phyloP scores from a whole-genome alignment of 92 coral and sea anemone genomes.

The Palythoa caribaeorum region DNA sequence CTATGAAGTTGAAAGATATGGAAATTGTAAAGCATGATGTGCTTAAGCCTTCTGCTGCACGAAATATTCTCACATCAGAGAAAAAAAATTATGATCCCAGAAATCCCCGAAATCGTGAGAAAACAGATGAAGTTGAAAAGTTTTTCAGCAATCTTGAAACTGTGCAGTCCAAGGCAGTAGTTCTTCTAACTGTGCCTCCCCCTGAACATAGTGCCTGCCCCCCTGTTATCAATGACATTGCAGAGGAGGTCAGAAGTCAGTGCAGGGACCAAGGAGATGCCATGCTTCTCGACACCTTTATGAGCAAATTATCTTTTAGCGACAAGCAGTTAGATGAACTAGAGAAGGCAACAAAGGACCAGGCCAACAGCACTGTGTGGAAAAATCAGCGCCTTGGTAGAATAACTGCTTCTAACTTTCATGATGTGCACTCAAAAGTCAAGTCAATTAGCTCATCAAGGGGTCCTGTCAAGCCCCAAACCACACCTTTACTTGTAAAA shows the following conservation, averaged over 20 bases:
- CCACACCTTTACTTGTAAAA: background rate
- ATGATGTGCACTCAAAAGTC: conserved; percentile 6
- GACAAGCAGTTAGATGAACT: background rate
- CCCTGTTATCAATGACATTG: background rate
- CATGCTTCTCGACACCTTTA: background rate
- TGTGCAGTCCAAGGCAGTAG: background rate
- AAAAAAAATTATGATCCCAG: background rate
- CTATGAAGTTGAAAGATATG: conserved; percentile 31
- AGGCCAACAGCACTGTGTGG: conserved; percentile 21
- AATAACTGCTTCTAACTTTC: conserved; percentile 6
- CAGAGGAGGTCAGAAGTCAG: background rate
- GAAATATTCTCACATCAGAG: conserved; percentile 8
- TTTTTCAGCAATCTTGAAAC: too few species aligned
- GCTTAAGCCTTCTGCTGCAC: conserved; percentile 19
- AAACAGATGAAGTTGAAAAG: too few species aligned
- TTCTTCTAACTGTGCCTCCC: conserved; percentile 14
- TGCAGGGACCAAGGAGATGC: background rate
- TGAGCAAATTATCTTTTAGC: background rate
- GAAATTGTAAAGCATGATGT: conserved; percentile 9
- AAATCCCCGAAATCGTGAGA: too few species aligned
- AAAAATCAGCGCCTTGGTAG: background rate
- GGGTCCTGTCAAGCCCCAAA: conserved; percentile 1
- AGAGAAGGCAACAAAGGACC: conserved; percentile 1
- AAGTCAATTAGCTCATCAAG: background rate
- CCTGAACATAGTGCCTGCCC: background rate